Base-by-base conservation (phyloP, 2,797 vertebrate species). In the Girardinus metallicus region DNA sequence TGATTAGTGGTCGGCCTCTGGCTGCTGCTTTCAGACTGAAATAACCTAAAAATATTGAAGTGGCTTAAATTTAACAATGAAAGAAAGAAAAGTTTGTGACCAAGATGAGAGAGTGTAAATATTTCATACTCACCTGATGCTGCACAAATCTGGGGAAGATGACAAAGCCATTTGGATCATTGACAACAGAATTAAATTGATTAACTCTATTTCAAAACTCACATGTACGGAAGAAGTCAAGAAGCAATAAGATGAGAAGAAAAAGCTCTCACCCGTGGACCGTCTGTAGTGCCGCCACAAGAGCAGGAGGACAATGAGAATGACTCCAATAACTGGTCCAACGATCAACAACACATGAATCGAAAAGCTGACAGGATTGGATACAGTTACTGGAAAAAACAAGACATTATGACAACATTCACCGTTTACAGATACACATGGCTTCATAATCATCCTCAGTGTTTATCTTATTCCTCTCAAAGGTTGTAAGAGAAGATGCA, bases 251-350 rank as follows among this genome's bases (percentile, higher is more conserved):
- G 36, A 68, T 68, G 26, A 36, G 7, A 6, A 21, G 31, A n/a
- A 46, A 29, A 46, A 71, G 12, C 0, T 71, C 41, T 71, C 41
- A 71, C 68, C 68, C 43, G 8, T 46, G 68, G 68, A 29, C 11
- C 23, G 1, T 29, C 5, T 71, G 68, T 15, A n/a, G 41, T 26
- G 23, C 41, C 26, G n/a, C 39, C 43, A 44, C 26, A 71, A 71
- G 41, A 71, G 34, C 26, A 71, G 68, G 26, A 71, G 68, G n/a
- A 46, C 31, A 29, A 72, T 46, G 70, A 46, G 41, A 66, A 88
- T 29, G 9, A 75, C 89, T 31, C 75, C 86, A 76, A 21, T 39
- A 7, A 80, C 11, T n/a, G 31, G 78, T 44, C 66, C 34, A 80
- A 43, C 31, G 1, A 3, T 66, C 6, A 31, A 34, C 16, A 64